Evolutionary conservation across 1,140 invertebrate genomes (phyloP).

Genomic region (Pomacea maculata): DNA sequence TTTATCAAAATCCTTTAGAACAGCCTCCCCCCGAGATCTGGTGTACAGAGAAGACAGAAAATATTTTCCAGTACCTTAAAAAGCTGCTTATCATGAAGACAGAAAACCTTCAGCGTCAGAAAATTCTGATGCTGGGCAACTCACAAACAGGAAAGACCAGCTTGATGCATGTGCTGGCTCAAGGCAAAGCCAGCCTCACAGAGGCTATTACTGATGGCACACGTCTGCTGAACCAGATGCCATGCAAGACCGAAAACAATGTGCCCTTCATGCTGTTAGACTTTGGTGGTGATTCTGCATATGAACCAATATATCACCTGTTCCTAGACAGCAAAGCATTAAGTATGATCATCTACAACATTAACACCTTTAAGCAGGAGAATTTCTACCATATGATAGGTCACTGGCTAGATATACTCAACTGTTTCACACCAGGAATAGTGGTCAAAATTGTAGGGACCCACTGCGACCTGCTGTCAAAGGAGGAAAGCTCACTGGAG

Average conservation of each 20-base stretch:
- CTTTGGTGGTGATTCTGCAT: conserved; percentile 57
- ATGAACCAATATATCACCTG: conserved; percentile 50
- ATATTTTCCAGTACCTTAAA: conserved; percentile 62
- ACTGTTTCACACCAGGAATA: conserved; percentile 48
- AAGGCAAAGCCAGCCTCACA: conserved; percentile 45
- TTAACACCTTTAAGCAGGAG: conserved; percentile 46
- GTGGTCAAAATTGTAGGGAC: conserved; percentile 62
- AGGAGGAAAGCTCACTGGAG: conserved; percentile 27
- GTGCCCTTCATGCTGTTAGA: conserved; percentile 60
- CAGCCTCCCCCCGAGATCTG: conserved; percentile 61
- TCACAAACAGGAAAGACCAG: conserved; percentile 60
- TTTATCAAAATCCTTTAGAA: conserved; percentile 62
- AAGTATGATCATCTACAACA: conserved; percentile 59
- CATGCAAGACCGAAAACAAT: conserved; percentile 60
- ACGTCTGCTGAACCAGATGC: conserved; percentile 43
- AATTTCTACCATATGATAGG: conserved; percentile 52
- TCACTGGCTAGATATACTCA: conserved; percentile 59
- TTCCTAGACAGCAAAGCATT: conserved; percentile 61
- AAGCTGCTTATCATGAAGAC: conserved; percentile 59
- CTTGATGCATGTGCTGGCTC: conserved; percentile 45
- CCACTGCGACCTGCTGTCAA: conserved; percentile 43
- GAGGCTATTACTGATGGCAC: conserved; percentile 42
- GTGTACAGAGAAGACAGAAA: conserved; percentile 58
- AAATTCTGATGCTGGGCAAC: conserved; percentile 59
- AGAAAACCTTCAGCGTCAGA: conserved; percentile 60